Base-by-base conservation (phyloP, 2,797 vertebrate species). In the Acanthurus tractus region DNA sequence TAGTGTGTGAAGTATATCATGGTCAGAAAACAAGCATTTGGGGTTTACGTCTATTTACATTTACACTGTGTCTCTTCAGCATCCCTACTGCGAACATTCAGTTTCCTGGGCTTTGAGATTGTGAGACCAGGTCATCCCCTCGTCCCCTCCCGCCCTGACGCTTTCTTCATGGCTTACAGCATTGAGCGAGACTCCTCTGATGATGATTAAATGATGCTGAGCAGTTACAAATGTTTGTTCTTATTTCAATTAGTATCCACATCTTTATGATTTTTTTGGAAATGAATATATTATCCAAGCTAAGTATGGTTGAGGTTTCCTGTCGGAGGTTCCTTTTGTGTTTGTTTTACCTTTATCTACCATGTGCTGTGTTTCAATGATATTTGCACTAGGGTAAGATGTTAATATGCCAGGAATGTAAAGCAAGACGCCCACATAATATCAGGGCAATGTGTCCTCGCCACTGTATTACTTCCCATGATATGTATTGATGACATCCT, bases 71-170 rank as follows among this genome's bases (percentile, higher is more conserved):
- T 49, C 44, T 74, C 56, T 23, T 18, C 90, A 99, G 98, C 98
- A 90, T 95, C 97, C 70, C 90, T 99, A 89, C 96, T 99, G 92
- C 96, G 97, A 59, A 98, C 97, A 48, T 99, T 99, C 96, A 96
- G 98, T 95, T 99, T 98, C 95, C 95, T 99, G 96, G 98, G 97
- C 97, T 99, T 99, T 97, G 97, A 99, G 97, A 99, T 98, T 97
- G 98, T 99, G 96, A 97, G 96, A 98, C 98, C 98, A 74, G 98
- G 98, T 93, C 98, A 99, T 96, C 96, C 98, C 96, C 97, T 99
- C 86, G 96, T 99, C 95, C 98, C 98, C 84, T 94, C 97, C 94
- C 96, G 97, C 95, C 97, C 98, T 76, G 98, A 99, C 50, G 97
- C 97, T 95, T 97, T 98, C 96, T 99, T 99, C 96, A 99, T 99